These are phyloP conservation scores for Trichogramma pretiosum DNA, from an alignment of 1,140 invertebrate genomes.

Conservation along the genomic window DNA sequence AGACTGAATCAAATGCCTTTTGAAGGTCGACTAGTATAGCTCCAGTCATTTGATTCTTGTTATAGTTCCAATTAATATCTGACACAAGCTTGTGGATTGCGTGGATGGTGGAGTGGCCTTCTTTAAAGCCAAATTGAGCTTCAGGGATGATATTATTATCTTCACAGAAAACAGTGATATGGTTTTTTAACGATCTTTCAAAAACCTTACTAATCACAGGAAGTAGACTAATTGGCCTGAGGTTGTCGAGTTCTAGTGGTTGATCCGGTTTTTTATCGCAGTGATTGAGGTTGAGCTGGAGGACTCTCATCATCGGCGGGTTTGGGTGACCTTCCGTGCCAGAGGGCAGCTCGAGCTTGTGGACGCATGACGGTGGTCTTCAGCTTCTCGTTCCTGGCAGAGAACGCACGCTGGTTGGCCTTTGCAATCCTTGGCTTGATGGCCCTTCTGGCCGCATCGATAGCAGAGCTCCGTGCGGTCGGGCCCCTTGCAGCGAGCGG, in stretches of 20 bases:
- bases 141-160: conserved; percentile 22
- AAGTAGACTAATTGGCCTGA: conserved; percentile 16
- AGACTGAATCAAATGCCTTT: too few species aligned
- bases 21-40: too few species aligned
- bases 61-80: conserved; percentile 17
- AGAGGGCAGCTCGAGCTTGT: too few species aligned
- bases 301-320: too few species aligned
- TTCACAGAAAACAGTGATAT: conserved; percentile 8
- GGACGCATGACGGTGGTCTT: too few species aligned
- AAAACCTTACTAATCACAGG: conserved; percentile 18
- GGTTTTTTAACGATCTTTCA: conserved; percentile 22
- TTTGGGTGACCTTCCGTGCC: too few species aligned
- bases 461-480: conserved; percentile 13
- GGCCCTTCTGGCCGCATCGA: conserved; percentile 13
- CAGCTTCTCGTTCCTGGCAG: too few species aligned
- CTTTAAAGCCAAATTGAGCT: conserved; percentile 17
- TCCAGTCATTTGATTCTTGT: conserved; percentile 25
- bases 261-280: conserved; percentile 20
- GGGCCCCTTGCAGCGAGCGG: too few species aligned
- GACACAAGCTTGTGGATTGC: conserved; percentile 14
- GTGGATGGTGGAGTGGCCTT: too few species aligned
- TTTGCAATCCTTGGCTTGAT: too few species aligned
- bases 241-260: conserved; percentile 16
- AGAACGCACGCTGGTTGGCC: too few species aligned
- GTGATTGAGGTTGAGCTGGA: conserved; percentile 13